Base-by-base conservation (phyloP, 2,888 invertebrate genomes). In the Euspilapteryx auroguttella region DNA sequence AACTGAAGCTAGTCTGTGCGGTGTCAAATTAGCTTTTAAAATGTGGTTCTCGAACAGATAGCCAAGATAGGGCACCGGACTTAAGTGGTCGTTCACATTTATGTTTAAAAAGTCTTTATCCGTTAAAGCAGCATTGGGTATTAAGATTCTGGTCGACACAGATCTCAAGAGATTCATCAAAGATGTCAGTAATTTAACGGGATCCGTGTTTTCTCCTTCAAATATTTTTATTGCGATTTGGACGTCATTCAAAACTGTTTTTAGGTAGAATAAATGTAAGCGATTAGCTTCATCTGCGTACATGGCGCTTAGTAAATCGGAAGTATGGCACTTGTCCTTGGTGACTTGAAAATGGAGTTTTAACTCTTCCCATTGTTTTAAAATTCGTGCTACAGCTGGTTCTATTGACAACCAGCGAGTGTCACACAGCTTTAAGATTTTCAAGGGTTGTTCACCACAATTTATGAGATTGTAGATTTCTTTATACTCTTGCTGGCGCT, bases 351-450 rank as follows among this genome's bases (percentile, higher is more conserved):
- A 45, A 37, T 37, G 40, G 5, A 41, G 29, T 32, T 38, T 42
- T 12, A 49, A 27, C 27, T 45, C 42, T 20, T 41, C 20, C 46
- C 42, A 50, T 34, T 49, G 49, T 10, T 34, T 17, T n/a, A 42
- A 24, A 29, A 46, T 45, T 32, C 41, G 34, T 11, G 14, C 17
- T 3, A 47, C 38, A 11, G 49, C 41, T 12, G 37, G 36, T 34
- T 49, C 44, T 26, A 48, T 39, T 6, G 46, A 44, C n/a, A 48
- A 28, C 44, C 47, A 47, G 13, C 44, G 34, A 4, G 37, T 36
- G n/a, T 42, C 34, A 34, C 45, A 41, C 13, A 34, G 15, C 29
- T 39, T 32, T n/a, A 39, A 29, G 14, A 49, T 45, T 41, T 47
- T 47, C 14, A 49, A 32, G 5, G 48, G 47, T 22, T 35, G 22